Percentiles rank a stretch among this genome's conserved stretches.
These are phyloP conservation scores for Trachurus trachurus DNA, from an alignment of 2,797 vertebrate genomes.

Conservation along the genomic window DNA sequence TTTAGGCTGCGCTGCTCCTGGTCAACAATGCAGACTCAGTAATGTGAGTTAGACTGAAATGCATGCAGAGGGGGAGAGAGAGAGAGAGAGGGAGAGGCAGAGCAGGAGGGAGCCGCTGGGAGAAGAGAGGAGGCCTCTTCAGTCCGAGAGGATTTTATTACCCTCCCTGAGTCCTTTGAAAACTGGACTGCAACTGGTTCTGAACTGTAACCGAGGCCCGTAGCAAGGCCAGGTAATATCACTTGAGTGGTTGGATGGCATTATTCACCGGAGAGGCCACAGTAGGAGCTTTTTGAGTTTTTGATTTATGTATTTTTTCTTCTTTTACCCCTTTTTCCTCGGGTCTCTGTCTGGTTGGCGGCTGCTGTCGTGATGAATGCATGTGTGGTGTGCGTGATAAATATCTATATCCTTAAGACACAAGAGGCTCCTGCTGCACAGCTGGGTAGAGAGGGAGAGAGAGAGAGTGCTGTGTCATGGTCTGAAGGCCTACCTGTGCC, in stretches of 20 bases:
- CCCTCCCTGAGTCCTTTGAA: constrained; percentile 28
- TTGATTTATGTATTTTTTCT: background rate
- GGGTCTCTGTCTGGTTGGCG: background rate
- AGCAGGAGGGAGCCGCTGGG: constrained; percentile 42
- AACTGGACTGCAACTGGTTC: constrained; percentile 36
- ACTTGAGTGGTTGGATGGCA: constrained; percentile 37
- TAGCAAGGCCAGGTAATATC: constrained; percentile 64
- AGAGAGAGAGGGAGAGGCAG: too few species aligned
- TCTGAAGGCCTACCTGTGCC: constrained; percentile 41
- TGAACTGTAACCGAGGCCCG: constrained; percentile 50
- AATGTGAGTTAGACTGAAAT: constrained; percentile 85
- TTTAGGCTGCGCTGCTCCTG: constrained; percentile 89
- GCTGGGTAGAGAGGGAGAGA: background rate
- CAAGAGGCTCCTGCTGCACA: background rate
- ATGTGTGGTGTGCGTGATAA: background rate
- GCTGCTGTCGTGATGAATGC: constrained; percentile 2
- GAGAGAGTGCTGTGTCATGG: constrained; percentile 52
- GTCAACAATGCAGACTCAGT: constrained; percentile 87
- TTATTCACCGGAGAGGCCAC: constrained; percentile 38
- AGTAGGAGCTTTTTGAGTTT: background rate
- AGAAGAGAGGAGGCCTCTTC: constrained; percentile 65
- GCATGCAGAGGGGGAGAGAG: constrained; percentile 58
- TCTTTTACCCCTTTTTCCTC: background rate
- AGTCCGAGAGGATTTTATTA: constrained; percentile 29
- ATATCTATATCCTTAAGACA: constrained; percentile 6